Base-by-base conservation (phyloP, 2,797 vertebrate genomes). In the Hoplostethus atlanticus region DNA sequence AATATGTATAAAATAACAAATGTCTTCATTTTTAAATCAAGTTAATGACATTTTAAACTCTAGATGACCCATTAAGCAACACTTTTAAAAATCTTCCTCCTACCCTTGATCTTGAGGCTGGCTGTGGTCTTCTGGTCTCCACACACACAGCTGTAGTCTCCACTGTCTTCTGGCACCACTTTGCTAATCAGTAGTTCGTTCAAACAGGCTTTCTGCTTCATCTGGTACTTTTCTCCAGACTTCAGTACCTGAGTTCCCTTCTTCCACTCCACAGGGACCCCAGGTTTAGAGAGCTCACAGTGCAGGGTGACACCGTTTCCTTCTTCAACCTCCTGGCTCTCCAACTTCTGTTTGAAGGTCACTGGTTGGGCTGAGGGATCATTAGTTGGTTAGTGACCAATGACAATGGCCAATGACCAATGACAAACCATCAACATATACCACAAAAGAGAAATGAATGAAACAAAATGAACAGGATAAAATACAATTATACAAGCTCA, bases 91-190 rank as follows among this genome's bases (percentile, higher is more conserved):
- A n/a, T n/a, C n/a, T 47, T 17, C 30, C 21, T 79, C 42, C 89
- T 94, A 94, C 93, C 93, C 63, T 92, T 90, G 40, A 94, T 91
- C 59, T 51, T 90, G 65, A 95, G 64, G 42, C 68, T 69, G 0
- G 94, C 90, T 7, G 88, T 86, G 5, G 93, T 94, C 86, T 90
- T 87, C 30, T 91, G 85, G 13, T 94, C 92, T 81, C 92, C 93
- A 80, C 92, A 95, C 62, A 93, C 55, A 80, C 95, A 96, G 10
- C 84, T 93, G 87, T 96, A 96, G 50, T 94, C 83, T 68, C 93
- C 95, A 80, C 89, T 82, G 71, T 96, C 95, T 65, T 90, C 92
- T 60, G 87, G 82, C 71, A 71, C 6, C 60, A 86, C 82, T 40
- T 89, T 84, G 6, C 65, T 87, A 80, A 96, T 88, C 1, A 87